Evolutionary conservation across 2,888 invertebrate genomes (phyloP).

Genomic region (Axea sp.): DNA sequence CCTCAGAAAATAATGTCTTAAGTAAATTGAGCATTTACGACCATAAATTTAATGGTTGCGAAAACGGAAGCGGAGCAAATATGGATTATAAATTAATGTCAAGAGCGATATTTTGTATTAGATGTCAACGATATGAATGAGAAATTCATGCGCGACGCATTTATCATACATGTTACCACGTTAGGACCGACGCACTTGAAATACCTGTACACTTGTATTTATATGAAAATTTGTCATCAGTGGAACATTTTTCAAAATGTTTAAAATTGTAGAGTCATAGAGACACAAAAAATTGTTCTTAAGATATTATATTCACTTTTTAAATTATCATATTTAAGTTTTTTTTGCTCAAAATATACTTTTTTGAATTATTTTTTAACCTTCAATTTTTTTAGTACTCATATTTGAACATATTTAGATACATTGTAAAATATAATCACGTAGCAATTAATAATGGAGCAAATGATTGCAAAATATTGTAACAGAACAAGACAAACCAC

Average conservation of each 20-base stretch:
- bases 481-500: too few species aligned
- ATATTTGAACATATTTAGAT: too few species aligned
- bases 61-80: conserved; percentile 9
- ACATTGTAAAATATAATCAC: too few species aligned
- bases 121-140: conserved; percentile 39
- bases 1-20: conserved; percentile 30
- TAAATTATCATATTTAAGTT: too few species aligned
- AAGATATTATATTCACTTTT: too few species aligned
- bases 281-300: too few species aligned
- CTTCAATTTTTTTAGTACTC: too few species aligned
- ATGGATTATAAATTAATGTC: conserved; percentile 48
- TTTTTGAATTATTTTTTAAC: too few species aligned
- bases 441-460: too few species aligned
- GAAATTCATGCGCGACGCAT: conserved; percentile 38
- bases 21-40: conserved; percentile 36
- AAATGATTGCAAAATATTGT: too few species aligned
- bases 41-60: conserved; percentile 28
- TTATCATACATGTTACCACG: conserved; percentile 27
- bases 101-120: conserved; percentile 29
- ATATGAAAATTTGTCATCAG: conserved; percentile 28
- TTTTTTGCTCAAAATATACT: too few species aligned
- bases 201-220: conserved; percentile 31
- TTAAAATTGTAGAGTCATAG: neutral
- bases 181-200: conserved; percentile 28
- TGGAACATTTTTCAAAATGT: conserved; percentile 1